These are phyloP conservation scores for Acanthopagrus latus DNA, from an alignment of 2,797 vertebrate genomes.

Conservation along the genomic window DNA sequence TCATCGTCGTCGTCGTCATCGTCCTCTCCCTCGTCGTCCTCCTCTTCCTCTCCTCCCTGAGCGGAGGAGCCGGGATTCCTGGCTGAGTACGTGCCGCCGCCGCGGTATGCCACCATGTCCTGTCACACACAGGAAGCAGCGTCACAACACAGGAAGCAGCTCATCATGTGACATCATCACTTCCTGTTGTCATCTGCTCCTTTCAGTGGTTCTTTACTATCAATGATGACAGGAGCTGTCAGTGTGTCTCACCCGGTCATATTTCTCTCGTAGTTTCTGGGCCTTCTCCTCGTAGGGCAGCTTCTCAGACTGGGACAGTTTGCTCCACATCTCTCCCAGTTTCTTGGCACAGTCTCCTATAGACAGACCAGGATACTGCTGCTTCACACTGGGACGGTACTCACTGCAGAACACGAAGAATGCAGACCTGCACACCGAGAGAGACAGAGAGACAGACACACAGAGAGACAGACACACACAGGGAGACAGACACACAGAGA, in stretches of 20 bases:
- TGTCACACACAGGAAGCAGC: constrained; percentile 15
- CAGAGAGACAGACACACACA: too few species aligned
- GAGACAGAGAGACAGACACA: neutral
- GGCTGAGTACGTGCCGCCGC: constrained; percentile 62
- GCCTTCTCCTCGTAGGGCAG: constrained; percentile 92
- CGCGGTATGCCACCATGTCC: constrained; percentile 80
- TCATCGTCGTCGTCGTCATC: constrained; percentile 89
- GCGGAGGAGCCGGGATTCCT: constrained; percentile 82
- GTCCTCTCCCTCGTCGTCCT: constrained; percentile 85
- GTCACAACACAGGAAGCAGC: neutral
- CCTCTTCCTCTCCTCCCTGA: constrained; percentile 89
- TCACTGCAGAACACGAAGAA: constrained; percentile 97
- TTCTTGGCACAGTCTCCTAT: constrained; percentile 96
- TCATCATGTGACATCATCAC: too few species aligned
- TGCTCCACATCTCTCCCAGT: constrained; percentile 92
- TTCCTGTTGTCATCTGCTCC: too few species aligned
- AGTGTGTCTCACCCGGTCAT: constrained; percentile 89
- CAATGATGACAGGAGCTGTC: too few species aligned
- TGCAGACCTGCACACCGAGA: constrained; percentile 85
- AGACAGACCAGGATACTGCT: constrained; percentile 89
- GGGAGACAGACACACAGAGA: neutral
- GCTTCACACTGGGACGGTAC: constrained; percentile 93
- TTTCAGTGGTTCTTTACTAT: too few species aligned
- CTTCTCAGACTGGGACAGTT: constrained; percentile 91
- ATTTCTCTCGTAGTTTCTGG: constrained; percentile 94